Evolutionary conservation across 2,797 vertebrate species (phyloP).

Genomic region (Notamacropus eugenii): DNA sequence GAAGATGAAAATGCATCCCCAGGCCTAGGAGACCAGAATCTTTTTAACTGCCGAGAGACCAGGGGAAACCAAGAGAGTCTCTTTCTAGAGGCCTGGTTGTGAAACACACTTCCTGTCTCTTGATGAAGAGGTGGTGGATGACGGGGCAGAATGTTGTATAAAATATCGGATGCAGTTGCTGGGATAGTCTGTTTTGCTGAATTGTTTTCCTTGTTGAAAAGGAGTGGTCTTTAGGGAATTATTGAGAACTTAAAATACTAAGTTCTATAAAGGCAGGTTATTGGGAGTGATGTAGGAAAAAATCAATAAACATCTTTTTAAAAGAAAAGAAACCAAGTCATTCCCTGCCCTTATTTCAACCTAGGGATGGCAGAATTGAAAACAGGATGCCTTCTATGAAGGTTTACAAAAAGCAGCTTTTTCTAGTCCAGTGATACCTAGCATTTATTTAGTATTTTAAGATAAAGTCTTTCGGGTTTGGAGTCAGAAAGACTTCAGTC

Average conservation of each 20-base stretch:
- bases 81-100: background rate
- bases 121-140: background rate
- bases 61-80: rapidly evolving
- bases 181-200: background rate
- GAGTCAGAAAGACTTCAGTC: background rate
- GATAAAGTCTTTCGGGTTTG: background rate
- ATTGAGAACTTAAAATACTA: background rate
- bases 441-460: background rate
- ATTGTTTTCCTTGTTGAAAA: background rate
- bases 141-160: background rate
- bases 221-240: background rate
- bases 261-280: background rate
- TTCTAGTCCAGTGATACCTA: background rate
- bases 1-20: rapidly evolving
- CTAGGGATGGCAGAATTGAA: background rate
- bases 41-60: background rate
- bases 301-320: background rate
- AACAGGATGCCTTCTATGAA: background rate
- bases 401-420: background rate
- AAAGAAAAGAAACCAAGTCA: background rate
- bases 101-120: background rate
- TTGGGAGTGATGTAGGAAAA: background rate
- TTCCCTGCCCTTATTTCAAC: background rate
- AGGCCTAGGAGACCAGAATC: background rate
- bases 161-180: background rate